A percentile compares a stretch with the other conserved stretches of the same genome.
These are phyloP conservation scores for Carassius auratus DNA, from an alignment of 2,113 vertebrate species.

Conservation along the genomic window DNA sequence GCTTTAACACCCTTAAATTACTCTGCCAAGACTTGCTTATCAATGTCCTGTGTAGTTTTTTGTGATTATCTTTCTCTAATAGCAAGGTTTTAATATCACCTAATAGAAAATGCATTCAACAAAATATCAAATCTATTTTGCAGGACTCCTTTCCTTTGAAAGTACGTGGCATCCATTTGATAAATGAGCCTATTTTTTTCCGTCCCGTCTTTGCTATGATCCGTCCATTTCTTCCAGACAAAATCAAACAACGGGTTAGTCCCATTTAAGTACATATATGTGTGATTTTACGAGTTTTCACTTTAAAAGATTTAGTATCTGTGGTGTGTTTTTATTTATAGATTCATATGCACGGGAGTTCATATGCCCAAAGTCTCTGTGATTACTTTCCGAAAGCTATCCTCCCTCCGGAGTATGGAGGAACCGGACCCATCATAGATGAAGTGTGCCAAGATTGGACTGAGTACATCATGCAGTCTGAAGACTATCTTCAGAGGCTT, in stretches of 20 bases:
- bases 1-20: background rate
- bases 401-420: conserved; percentile 88
- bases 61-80: background rate
- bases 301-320: background rate
- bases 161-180: conserved; percentile 91
- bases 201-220: conserved; percentile 87
- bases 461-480: conserved; percentile 82
- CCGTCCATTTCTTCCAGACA: conserved; percentile 90
- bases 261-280: background rate
- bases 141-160: conserved; percentile 96
- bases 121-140: conserved; percentile 3
- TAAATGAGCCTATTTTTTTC: conserved; percentile 92
- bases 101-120: background rate
- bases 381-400: conserved; percentile 81
- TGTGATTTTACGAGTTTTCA: background rate
- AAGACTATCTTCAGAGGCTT: conserved; percentile 62
- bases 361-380: conserved; percentile 74
- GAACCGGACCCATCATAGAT: conserved; percentile 79
- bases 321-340: conserved; percentile 64
- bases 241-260: conserved; percentile 89
- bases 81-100: background rate
- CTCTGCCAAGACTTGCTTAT: background rate
- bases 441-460: conserved; percentile 87
- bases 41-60: background rate
- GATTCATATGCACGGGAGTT: conserved; percentile 86